phyloP scores from a whole-genome alignment of 2,888 invertebrate genomes.

The Meta bourneti region DNA sequence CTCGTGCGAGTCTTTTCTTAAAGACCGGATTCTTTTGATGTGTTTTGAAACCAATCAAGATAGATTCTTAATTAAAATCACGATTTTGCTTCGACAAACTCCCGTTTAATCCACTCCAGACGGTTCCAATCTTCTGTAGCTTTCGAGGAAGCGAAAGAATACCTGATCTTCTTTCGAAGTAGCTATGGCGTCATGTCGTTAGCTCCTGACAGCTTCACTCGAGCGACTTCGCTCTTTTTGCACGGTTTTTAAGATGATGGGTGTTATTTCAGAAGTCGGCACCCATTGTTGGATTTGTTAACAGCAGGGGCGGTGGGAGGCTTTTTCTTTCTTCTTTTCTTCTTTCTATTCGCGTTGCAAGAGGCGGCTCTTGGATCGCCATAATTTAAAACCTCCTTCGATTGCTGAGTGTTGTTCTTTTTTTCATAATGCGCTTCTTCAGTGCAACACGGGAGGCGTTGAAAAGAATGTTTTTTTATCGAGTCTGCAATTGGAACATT shows the following conservation, averaged over 20 bases:
- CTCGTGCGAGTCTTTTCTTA: background rate
- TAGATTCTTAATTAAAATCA: conserved; percentile 56
- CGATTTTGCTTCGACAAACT: conserved; percentile 36
- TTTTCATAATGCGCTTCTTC: background rate
- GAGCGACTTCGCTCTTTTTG: conserved; percentile 50
- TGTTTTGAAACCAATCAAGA: background rate
- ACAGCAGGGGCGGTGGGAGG: conserved; percentile 53
- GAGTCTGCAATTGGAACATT: no score
- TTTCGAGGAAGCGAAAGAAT: background rate
- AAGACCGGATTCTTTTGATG: background rate
- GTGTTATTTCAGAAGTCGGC: conserved; percentile 63
- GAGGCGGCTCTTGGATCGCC: conserved; percentile 30
- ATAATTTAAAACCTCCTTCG: conserved; percentile 42
- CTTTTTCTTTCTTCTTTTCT: background rate
- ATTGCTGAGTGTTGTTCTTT: background rate
- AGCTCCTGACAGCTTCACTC: conserved; percentile 61
- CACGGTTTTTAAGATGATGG: conserved; percentile 59
- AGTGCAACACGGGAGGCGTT: no score
- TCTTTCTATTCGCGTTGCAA: conserved; percentile 13
- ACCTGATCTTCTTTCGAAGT: background rate
- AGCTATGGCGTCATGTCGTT: conserved; percentile 28
- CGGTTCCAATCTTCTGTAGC: conserved; percentile 21
- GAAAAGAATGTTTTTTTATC: no score
- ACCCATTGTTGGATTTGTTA: conserved; percentile 59
- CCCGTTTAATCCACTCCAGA: conserved; percentile 55